These are phyloP conservation scores for Platyscapa corneri DNA, from an alignment of 1,140 invertebrate genomes.

Conservation along the genomic window DNA sequence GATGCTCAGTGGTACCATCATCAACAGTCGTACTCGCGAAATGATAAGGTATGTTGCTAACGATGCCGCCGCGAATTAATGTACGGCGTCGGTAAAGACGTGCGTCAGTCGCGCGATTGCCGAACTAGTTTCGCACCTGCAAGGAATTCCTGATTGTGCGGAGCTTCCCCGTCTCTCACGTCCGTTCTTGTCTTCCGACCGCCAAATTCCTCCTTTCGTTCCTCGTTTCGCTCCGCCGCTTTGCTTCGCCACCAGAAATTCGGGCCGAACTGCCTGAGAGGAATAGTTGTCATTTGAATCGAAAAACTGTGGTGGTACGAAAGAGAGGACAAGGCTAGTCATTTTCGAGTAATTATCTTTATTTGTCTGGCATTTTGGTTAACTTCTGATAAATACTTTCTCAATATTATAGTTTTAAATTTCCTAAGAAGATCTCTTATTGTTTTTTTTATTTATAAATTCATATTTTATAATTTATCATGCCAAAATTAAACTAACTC, in stretches of 20 bases:
- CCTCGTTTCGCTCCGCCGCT: slow-evolving; percentile 31
- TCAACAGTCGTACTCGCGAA: slow-evolving; percentile 49
- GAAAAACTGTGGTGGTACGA: not conserved
- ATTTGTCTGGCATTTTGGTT: not conserved
- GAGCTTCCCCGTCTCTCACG: not conserved
- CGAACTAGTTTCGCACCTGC: slow-evolving; percentile 56
- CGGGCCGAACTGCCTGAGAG: not conserved
- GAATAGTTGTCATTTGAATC: slow-evolving; percentile 2
- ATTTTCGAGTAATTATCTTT: not conserved
- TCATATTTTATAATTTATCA: too few relatives aligned
- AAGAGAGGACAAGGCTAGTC: too few relatives aligned
- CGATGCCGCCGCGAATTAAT: slow-evolving; percentile 66
- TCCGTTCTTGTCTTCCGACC: slow-evolving; percentile 7
- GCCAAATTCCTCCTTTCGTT: slow-evolving; percentile 45
- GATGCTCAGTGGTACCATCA: too few relatives aligned
- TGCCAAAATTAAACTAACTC: too few relatives aligned
- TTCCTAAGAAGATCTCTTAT: too few relatives aligned
- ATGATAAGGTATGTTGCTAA: slow-evolving; percentile 69
- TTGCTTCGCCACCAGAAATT: slow-evolving; percentile 34
- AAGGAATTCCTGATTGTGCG: slow-evolving; percentile 67
- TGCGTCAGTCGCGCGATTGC: too few relatives aligned
- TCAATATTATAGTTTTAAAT: too few relatives aligned
- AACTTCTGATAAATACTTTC: too few relatives aligned
- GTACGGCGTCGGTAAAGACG: slow-evolving; percentile 39
- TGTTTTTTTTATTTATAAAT: too few relatives aligned